Percentiles rank a stretch among this genome's conserved stretches.
Conservation (phyloP, 2,888 invertebrate genomes). For the Drosophila incognita region DNA sequence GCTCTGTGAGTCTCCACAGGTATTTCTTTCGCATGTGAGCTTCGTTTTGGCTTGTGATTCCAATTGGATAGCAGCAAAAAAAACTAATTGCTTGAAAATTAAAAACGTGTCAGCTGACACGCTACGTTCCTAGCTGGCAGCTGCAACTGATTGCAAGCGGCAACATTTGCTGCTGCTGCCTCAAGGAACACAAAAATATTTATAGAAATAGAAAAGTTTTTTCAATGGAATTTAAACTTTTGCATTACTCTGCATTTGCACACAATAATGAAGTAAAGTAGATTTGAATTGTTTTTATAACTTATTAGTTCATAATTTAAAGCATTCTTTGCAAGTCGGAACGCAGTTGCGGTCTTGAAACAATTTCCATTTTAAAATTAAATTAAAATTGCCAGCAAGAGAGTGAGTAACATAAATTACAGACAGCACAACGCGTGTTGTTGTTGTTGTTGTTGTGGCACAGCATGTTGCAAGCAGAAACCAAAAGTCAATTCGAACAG, state of each 20-base stretch:
- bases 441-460: conserved; percentile 23
- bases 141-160: conserved; percentile 15
- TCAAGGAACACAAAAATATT: background rate
- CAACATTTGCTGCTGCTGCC: conserved; percentile 10
- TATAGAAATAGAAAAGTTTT: background rate
- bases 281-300: background rate
- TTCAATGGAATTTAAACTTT: conserved; percentile 11
- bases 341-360: background rate
- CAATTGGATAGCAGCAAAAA: conserved; percentile 29
- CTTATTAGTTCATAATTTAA: background rate
- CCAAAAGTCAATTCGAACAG: conserved; percentile 29
- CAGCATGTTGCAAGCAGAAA: conserved; percentile 46
- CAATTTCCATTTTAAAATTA: conserved; percentile 20
- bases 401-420: conserved; percentile 55
- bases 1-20: background rate
- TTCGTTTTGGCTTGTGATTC: conserved; percentile 35
- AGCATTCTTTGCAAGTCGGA: background rate
- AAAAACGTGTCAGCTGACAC: conserved; percentile 67
- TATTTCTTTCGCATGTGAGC: conserved; percentile 40
- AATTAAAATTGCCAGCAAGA: conserved; percentile 12
- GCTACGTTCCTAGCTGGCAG: conserved; percentile 42
- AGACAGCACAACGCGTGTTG: conserved; percentile 24
- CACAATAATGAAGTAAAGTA: background rate
- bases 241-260: conserved; percentile 13
- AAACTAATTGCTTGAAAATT: conserved; percentile 64